Base-by-base conservation (phyloP, 2,113 vertebrate genomes). In the Pelecanus crispus region DNA sequence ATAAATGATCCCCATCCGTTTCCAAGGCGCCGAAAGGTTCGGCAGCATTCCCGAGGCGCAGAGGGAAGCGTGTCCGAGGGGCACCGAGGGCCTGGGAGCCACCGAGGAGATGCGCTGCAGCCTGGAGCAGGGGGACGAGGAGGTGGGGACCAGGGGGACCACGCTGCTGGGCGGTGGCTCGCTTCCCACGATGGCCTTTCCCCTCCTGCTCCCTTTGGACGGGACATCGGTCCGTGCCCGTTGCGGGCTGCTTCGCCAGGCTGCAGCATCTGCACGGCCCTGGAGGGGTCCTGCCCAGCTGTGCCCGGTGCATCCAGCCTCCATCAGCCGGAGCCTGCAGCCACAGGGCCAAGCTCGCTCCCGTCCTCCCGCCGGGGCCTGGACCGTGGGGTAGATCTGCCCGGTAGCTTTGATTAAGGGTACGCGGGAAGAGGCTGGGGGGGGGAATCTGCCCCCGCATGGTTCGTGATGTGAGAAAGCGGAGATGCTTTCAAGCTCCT, bases 401-500 rank as follows among this genome's bases (percentile, higher is more conserved):
- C 34, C 28, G 44, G 29, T 28, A 20, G 7, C 26, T 38, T 17
- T 11, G 22, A 9, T 26, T 32, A 14, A 38, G 52, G 31, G 31
- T 28, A 10, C 11, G 21, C 2, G 9, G 49, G 49, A 11, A 17
- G 50, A 36, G 56, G 7, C 31, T 31, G 31, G 8, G 6, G 25
- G 19, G 31, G 26, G 10, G 7, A 29, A 13, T 47, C 25, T 45
- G 47, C 11, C 21, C 29, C n/a, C 1, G 0, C 3, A 2, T 11
- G 63, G 10, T 13, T 36, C 20, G 4, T 9, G 50, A 21, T 14
- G 44, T 13, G 40, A 47, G 63, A 29, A 75, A 25, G 40, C 17
- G 1, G 19, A 59, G 52, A 18, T 24, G 59, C 58, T 77, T 78
- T 29, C 44, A 36, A 12, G 45, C 59, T 19, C 50, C 18, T 70